phyloP scores from a whole-genome alignment of 2,113 vertebrate genomes.

The Xerus inauris region DNA sequence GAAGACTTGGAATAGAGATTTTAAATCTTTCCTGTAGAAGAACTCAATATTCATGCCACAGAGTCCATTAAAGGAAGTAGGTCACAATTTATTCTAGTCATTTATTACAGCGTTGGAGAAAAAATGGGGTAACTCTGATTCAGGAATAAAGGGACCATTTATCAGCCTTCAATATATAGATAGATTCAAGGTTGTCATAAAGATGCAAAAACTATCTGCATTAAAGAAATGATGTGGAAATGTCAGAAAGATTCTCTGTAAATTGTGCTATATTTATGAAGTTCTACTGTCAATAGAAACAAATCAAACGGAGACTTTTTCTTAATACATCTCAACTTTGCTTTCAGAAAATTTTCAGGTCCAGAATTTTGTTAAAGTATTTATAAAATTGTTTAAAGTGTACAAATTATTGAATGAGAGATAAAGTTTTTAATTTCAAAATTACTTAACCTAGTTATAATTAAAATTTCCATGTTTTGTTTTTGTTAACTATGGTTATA shows the following conservation, averaged over 20 bases:
- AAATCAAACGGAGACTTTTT: not conserved
- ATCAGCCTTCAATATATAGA: not conserved
- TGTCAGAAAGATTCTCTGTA: not conserved
- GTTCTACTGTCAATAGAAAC: not conserved
- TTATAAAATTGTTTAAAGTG: not conserved
- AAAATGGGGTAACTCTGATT: not conserved
- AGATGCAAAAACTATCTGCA: not conserved
- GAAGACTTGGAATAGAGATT: not conserved
- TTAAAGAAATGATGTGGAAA: not conserved
- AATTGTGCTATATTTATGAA: not conserved
- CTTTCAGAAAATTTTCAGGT: not conserved
- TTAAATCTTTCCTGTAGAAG: slow-evolving; percentile 40
- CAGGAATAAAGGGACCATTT: not conserved
- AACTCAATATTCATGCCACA: not conserved
- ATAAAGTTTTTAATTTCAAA: not conserved
- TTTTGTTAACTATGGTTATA: not conserved
- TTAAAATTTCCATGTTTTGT: not conserved
- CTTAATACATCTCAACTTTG: not conserved
- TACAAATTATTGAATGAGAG: not conserved
- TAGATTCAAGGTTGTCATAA: not conserved
- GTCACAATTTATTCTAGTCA: not conserved
- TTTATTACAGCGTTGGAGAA: not conserved
- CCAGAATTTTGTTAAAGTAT: not conserved
- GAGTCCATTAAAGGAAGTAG: slow-evolving; percentile 23
- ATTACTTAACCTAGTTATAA: not conserved